Base-by-base conservation (phyloP, 2,888 invertebrate genomes). In the Conomelus anceps region DNA sequence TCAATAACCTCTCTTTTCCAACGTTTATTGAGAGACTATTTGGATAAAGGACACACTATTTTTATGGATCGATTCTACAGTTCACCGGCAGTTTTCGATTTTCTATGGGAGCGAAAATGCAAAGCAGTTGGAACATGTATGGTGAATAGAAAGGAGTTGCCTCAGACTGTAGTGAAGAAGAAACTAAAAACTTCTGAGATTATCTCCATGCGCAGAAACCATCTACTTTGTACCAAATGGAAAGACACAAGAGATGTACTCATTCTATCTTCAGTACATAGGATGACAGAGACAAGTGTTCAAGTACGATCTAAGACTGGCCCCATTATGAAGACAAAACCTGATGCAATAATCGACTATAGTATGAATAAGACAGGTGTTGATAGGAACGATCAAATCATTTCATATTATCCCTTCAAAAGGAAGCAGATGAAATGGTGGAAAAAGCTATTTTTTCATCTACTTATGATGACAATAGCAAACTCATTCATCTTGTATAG, bases 221-320 rank as follows among this genome's bases (percentile, higher is more conserved):
- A 88, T 85, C 26, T 88, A 22, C 85, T 84, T 3, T 88, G 88
- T 22, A 22, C 85, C 13, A 89, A 89, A 87, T 89, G 89, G 89
- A 87, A 89, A 41, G 89, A 87, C 86, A 87, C 26, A 24, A 84
- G 88, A 26, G 85, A 88, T 88, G 85, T 88, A 13, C 22, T 88
- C n/a, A 24, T 26, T 22, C 24, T 88, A 85, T 88, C 88, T 23
- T 24, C 85, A 26, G 22, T 26, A 9, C 90, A 88, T 91, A 88
- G 90, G 90, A 86, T 90, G 91, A 90, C 85, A 86, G 22, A 9
- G 17, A 26, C 23, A 9, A 29, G 17, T 86, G 86, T 86, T 17
- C 22, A 11, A 22, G 29, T 86, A 22, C 0, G 23, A 13, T 17
- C 13, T 17, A 86, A 23, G 17, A 20, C 9, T 11, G 86, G 86